Evolutionary conservation across 1,140 invertebrate genomes (phyloP).

Genomic region (Sarcophaga peregrina): DNA sequence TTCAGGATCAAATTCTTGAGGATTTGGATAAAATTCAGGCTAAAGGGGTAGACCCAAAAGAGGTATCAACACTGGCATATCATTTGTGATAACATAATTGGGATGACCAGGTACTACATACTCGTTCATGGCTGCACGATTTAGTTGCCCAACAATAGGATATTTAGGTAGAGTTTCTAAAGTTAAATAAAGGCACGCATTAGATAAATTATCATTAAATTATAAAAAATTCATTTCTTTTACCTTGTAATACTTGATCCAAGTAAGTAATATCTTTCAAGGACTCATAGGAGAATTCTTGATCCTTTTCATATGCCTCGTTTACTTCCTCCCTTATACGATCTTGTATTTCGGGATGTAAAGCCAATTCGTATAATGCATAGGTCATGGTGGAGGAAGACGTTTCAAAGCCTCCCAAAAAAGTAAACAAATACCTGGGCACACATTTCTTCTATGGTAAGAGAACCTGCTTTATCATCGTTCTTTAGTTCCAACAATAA

Average conservation of each 20-base stretch:
- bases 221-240: not conserved
- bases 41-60: slow-evolving; percentile 71
- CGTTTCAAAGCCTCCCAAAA: slow-evolving; percentile 73
- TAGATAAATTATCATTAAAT: not conserved
- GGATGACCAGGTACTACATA: slow-evolving; percentile 64
- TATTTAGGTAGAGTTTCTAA: slow-evolving; percentile 60
- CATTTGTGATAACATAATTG: slow-evolving; percentile 59
- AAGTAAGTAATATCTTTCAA: slow-evolving; percentile 70
- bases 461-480: slow-evolving; percentile 51
- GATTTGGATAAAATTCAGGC: slow-evolving; percentile 69
- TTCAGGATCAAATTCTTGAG: slow-evolving; percentile 71
- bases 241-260: slow-evolving; percentile 68
- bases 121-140: slow-evolving; percentile 63
- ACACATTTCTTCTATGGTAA: slow-evolving; percentile 61
- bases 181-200: not conserved
- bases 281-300: slow-evolving; percentile 69
- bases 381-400: slow-evolving; percentile 71
- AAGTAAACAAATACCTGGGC: slow-evolving; percentile 70
- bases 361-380: slow-evolving; percentile 69
- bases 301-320: slow-evolving; percentile 61
- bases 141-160: slow-evolving; percentile 67
- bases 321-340: slow-evolving; percentile 69
- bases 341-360: slow-evolving; percentile 70
- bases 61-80: slow-evolving; percentile 68
- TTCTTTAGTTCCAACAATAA: slow-evolving; percentile 68